Conservation (phyloP, 2,888 invertebrate species). For the Laspeyria flexula region DNA sequence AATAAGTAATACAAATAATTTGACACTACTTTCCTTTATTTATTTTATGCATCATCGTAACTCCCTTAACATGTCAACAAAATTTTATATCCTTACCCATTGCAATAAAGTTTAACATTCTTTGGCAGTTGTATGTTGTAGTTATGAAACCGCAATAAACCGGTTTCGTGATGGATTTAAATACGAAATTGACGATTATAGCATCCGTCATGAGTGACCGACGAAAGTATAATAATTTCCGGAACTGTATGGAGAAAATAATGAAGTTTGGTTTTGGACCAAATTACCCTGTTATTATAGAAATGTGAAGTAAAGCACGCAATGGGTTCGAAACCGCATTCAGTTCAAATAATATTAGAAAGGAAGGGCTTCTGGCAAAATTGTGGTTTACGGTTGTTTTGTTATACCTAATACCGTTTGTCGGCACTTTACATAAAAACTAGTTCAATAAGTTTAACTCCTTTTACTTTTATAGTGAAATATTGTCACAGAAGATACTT, state of each 20-base stretch:
- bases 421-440: background rate
- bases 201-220: slow-evolving; percentile 39
- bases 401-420: background rate
- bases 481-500: too few species aligned
- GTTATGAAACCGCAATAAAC: slow-evolving; percentile 38
- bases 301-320: slow-evolving; percentile 22
- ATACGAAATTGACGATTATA: slow-evolving; percentile 42
- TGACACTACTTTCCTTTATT: slow-evolving; percentile 29
- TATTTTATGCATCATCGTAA: slow-evolving; percentile 14
- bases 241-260: slow-evolving; percentile 44
- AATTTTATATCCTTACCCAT: background rate
- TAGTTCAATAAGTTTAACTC: background rate
- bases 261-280: slow-evolving; percentile 45
- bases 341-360: slow-evolving; percentile 27
- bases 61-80: background rate
- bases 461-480: too few species aligned
- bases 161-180: slow-evolving; percentile 43
- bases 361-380: slow-evolving; percentile 8
- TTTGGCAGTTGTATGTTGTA: background rate
- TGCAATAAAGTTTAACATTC: slow-evolving; percentile 10
- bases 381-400: slow-evolving; percentile 2
- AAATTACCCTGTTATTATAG: slow-evolving; percentile 38
- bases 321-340: slow-evolving; percentile 20
- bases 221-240: slow-evolving; percentile 55
- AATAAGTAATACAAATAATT: slow-evolving; percentile 23